Conservation (phyloP, 2,888 invertebrate species). For the Strigamia crassipes region DNA sequence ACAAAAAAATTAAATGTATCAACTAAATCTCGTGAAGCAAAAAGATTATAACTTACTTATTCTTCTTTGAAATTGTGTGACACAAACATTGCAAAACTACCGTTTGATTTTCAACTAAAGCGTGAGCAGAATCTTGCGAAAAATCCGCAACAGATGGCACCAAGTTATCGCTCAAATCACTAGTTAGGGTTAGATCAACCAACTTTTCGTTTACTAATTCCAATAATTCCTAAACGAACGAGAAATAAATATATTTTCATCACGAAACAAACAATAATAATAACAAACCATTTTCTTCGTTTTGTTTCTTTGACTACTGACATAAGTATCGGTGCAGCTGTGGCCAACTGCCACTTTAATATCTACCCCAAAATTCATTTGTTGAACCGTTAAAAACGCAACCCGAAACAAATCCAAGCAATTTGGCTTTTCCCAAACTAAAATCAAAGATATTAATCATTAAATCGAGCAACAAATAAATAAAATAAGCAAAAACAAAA, state of each 20-base stretch:
- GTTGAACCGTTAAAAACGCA: constrained; percentile 69
- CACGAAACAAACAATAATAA: background rate
- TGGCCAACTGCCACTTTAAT: constrained; percentile 65
- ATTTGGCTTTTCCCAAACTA: constrained; percentile 67
- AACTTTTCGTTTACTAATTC: background rate
- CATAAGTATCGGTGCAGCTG: constrained; percentile 71
- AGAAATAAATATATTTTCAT: background rate
- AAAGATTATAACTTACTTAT: background rate
- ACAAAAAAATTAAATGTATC: background rate
- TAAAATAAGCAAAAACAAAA: no score
- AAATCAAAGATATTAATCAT: constrained; percentile 52
- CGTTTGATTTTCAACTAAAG: background rate
- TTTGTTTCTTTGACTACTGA: constrained; percentile 63
- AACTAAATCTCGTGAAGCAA: background rate
- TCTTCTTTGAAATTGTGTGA: background rate
- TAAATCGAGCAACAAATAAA: background rate
- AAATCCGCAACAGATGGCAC: constrained; percentile 29
- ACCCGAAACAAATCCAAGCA: constrained; percentile 70
- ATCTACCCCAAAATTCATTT: constrained; percentile 67
- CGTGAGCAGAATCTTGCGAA: background rate
- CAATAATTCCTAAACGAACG: background rate
- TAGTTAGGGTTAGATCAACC: background rate
- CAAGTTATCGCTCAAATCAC: background rate
- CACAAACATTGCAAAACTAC: constrained; percentile 35
- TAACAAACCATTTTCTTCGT: constrained; percentile 52